phyloP scores from a whole-genome alignment of 2,888 invertebrate genomes.

The Exocentrus adspersus region DNA sequence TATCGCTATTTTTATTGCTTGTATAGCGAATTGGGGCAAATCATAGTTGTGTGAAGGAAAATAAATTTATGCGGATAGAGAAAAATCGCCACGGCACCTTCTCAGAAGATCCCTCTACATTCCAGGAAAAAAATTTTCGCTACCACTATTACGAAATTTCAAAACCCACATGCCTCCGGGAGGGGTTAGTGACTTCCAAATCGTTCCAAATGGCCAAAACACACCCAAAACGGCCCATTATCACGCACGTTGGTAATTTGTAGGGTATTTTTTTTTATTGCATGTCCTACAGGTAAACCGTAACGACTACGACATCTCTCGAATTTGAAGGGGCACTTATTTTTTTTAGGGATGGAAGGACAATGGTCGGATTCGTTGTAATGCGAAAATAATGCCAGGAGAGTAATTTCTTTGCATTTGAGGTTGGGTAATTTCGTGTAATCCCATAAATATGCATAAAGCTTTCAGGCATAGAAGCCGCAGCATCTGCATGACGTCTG shows the following conservation, averaged over 20 bases:
- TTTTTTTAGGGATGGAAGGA: not conserved
- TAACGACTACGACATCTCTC: slow-evolving; percentile 25
- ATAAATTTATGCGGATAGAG: not conserved
- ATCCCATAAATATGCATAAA: too few relatives aligned
- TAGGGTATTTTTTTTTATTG: slow-evolving; percentile 15
- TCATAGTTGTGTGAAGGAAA: too few relatives aligned
- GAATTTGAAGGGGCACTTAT: slow-evolving; percentile 7
- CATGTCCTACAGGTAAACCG: slow-evolving; percentile 1
- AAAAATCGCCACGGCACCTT: too few relatives aligned
- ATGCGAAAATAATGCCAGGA: not conserved
- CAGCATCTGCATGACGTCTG: too few relatives aligned
- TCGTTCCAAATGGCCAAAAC: slow-evolving; percentile 32
- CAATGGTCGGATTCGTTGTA: not conserved
- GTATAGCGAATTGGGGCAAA: not conserved
- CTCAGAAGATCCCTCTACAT: slow-evolving; percentile 6
- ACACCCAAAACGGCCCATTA: slow-evolving; percentile 30
- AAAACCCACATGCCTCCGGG: slow-evolving; percentile 16
- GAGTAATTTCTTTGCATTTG: slow-evolving; percentile 4
- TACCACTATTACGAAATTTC: slow-evolving; percentile 26
- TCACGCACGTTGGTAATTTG: slow-evolving; percentile 37
- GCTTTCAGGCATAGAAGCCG: too few relatives aligned
- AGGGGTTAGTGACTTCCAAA: slow-evolving; percentile 35
- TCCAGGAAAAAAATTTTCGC: slow-evolving; percentile 20
- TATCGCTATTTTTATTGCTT: slow-evolving; percentile 9
- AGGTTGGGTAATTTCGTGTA: not conserved